Conservation (phyloP, 2,888 invertebrate genomes). For the Tipula confusa region DNA sequence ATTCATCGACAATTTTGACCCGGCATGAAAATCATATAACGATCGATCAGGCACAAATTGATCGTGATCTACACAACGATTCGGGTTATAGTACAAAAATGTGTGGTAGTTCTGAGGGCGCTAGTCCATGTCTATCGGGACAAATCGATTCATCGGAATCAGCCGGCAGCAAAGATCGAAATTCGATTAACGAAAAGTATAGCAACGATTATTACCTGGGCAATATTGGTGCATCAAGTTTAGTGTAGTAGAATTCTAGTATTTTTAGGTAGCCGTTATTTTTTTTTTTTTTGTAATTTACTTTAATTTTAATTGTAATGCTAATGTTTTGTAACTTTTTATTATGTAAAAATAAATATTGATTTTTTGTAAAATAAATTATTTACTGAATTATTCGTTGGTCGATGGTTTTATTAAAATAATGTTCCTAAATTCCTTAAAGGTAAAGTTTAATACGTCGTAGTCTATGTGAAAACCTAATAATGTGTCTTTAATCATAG, state of each 20-base stretch:
- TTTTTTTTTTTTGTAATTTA: not conserved
- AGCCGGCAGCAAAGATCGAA: not conserved
- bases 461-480: no score
- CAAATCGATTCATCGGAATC: conserved; percentile 35
- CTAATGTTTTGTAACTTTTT: not conserved
- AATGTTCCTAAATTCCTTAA: no score
- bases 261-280: not conserved
- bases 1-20: conserved; percentile 26
- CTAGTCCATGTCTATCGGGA: conserved; percentile 69
- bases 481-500: no score
- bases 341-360: not conserved
- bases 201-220: conserved; percentile 36
- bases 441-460: no score
- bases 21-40: conserved; percentile 36
- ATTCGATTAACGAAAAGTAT: conserved; percentile 40
- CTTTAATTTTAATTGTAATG: not conserved
- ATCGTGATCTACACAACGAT: conserved; percentile 71
- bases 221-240: conserved; percentile 60
- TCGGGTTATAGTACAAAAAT: conserved; percentile 82
- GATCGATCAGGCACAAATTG: conserved; percentile 47
- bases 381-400: not conserved
- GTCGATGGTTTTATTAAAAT: not conserved
- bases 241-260: conserved; percentile 50
- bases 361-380: not conserved
- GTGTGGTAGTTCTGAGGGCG: conserved; percentile 72